A percentile compares a stretch with the other conserved stretches of the same genome.
phyloP scores from a whole-genome alignment of 2,888 invertebrate genomes.

The Sceliomorpha sp. region DNA sequence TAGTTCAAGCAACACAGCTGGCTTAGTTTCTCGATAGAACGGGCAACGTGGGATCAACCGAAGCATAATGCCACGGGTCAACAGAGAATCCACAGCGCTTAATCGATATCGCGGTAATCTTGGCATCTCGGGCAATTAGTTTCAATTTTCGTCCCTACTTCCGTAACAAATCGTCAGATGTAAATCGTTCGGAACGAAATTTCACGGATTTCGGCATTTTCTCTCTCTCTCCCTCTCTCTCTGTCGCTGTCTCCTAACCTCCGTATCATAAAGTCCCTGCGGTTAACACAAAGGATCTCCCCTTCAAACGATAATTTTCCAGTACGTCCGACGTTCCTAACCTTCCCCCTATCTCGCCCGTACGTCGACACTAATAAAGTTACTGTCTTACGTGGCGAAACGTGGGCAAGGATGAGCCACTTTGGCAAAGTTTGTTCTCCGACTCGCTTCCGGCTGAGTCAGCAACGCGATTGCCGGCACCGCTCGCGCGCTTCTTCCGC shows the following conservation, averaged over 20 bases:
- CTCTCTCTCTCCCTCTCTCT: too few species aligned
- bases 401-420: conserved; percentile 47
- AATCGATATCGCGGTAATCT: too few species aligned
- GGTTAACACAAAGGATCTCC: conserved; percentile 18
- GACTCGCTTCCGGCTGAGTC: conserved; percentile 60
- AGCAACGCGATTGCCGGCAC: conserved; percentile 49
- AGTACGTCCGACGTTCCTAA: conserved; percentile 31
- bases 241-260: too few species aligned
- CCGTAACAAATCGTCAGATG: too few species aligned
- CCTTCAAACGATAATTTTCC: conserved; percentile 25
- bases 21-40: too few species aligned
- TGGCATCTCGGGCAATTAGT: too few species aligned
- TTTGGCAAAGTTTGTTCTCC: conserved; percentile 58
- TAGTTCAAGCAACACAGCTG: too few species aligned
- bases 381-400: conserved; percentile 62
- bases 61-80: too few species aligned
- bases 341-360: conserved; percentile 33
- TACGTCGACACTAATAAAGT: conserved; percentile 59
- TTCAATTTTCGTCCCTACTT: too few species aligned
- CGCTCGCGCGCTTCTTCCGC: conserved; percentile 28
- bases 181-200: too few species aligned
- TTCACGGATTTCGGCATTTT: conserved; percentile 8
- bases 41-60: too few species aligned
- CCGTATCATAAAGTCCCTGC: conserved; percentile 9
- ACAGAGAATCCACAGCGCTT: too few species aligned